phyloP scores from a whole-genome alignment of 2,888 invertebrate genomes.

The Norana najaformis region DNA sequence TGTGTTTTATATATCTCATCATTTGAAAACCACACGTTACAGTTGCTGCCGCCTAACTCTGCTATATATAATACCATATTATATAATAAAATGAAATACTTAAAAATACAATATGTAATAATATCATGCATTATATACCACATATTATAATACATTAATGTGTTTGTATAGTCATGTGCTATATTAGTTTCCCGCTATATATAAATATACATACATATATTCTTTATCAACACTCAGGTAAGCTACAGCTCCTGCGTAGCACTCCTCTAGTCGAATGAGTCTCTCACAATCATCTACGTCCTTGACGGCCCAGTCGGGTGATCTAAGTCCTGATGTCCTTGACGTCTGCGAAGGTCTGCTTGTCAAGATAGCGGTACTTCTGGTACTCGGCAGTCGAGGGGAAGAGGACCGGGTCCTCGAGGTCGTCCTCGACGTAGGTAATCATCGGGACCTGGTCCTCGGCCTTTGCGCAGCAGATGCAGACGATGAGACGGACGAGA shows the following conservation, averaged over 20 bases:
- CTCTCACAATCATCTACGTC: not conserved
- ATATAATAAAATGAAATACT: not conserved
- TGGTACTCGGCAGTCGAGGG: not conserved
- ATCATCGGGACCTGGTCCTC: conserved; percentile 15
- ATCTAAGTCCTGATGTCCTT: not conserved
- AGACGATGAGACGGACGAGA: conserved; percentile 33
- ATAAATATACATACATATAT: not conserved
- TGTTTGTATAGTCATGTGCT: too few relatives aligned
- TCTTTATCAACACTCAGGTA: not conserved
- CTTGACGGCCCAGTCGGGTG: not conserved
- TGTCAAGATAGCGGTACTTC: not conserved
- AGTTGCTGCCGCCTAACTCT: too few relatives aligned
- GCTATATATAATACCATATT: too few relatives aligned
- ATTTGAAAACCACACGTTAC: too few relatives aligned
- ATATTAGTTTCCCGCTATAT: not conserved
- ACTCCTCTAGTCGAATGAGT: not conserved
- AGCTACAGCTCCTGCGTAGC: not conserved
- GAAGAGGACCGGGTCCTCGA: not conserved
- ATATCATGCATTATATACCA: not conserved
- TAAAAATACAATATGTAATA: too few relatives aligned
- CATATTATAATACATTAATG: not conserved
- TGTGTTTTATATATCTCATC: too few relatives aligned
- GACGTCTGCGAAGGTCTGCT: not conserved
- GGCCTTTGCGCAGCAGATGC: conserved; percentile 31
- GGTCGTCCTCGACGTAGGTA: conserved; percentile 22